Percentiles rank a stretch among this genome's conserved stretches.
Conservation (phyloP, 2,113 vertebrate species). For the Gambusia affinis region DNA sequence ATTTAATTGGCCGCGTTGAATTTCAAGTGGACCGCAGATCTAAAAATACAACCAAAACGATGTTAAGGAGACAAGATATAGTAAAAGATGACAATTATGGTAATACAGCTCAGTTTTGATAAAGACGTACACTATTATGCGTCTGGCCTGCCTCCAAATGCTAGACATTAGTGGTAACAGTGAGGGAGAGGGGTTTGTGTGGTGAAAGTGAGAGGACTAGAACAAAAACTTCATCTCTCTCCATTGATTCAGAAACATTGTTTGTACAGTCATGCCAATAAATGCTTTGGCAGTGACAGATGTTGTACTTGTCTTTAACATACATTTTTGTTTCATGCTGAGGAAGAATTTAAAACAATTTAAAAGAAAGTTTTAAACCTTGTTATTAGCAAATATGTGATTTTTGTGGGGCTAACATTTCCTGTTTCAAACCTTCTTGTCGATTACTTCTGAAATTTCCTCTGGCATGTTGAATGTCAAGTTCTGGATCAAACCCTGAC, state of each 20-base stretch:
- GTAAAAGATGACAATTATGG: conserved; percentile 79
- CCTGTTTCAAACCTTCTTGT: no score
- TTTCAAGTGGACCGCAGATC: conserved; percentile 71
- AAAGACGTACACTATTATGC: conserved; percentile 62
- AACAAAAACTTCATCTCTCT: conserved; percentile 49
- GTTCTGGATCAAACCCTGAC: no score
- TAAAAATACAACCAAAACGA: conserved; percentile 78
- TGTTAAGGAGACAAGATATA: conserved; percentile 75
- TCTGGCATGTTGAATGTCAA: no score
- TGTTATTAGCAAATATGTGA: neutral
- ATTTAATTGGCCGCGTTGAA: conserved; percentile 71
- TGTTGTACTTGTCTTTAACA: no score
- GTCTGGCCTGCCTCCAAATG: conserved; percentile 63
- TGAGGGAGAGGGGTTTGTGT: conserved; percentile 18
- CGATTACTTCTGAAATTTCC: no score
- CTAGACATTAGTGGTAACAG: conserved; percentile 5
- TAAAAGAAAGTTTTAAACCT: neutral
- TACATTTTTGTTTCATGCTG: no score
- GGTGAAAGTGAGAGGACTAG: conserved; percentile 9
- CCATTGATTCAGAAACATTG: conserved; percentile 27
- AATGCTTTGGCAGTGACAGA: no score
- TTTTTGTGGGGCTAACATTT: no score
- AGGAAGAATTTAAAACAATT: no score
- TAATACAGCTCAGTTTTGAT: conserved; percentile 70
- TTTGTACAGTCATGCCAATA: no score